Conservation (phyloP, 2,888 invertebrate genomes). For the Drosophila kambysellisi region DNA sequence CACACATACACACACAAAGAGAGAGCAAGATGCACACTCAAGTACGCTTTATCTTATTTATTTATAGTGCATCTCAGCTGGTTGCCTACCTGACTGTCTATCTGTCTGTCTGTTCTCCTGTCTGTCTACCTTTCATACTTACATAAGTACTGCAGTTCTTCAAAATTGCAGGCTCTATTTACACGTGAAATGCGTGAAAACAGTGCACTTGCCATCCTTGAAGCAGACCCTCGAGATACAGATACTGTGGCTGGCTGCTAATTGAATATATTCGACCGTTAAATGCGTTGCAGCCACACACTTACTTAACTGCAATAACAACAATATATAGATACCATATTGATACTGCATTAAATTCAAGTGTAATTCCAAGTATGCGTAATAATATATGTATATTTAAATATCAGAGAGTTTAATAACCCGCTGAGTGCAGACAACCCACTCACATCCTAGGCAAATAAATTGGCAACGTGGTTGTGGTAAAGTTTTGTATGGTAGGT, state of each 20-base stretch:
- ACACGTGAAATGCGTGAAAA: slow-evolving; percentile 54
- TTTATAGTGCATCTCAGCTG: slow-evolving; percentile 59
- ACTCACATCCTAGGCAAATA: slow-evolving; percentile 28
- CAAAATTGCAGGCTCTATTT: slow-evolving; percentile 42
- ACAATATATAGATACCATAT: not conserved
- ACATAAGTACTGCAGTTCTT: slow-evolving; percentile 52
- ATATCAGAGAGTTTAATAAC: not conserved
- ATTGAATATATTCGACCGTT: slow-evolving; percentile 62
- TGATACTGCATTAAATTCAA: not conserved
- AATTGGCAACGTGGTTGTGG: slow-evolving; percentile 56
- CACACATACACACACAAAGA: slow-evolving; percentile 25
- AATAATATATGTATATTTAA: not conserved
- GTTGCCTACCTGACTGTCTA: not conserved
- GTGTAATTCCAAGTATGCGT: too few relatives aligned
- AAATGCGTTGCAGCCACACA: slow-evolving; percentile 51
- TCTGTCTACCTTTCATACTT: slow-evolving; percentile 28
- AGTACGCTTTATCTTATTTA: slow-evolving; percentile 79
- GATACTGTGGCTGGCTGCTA: slow-evolving; percentile 23
- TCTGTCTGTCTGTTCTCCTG: slow-evolving; percentile 9
- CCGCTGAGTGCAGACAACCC: not conserved
- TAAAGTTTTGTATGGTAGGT: slow-evolving; percentile 35
- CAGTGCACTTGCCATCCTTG: slow-evolving; percentile 43
- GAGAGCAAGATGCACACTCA: slow-evolving; percentile 25
- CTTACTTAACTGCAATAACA: not conserved
- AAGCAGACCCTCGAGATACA: slow-evolving; percentile 18